Evolutionary conservation across 2,113 vertebrate species (phyloP), one percentile per base, ranked within the genome.

Genomic region (Lampris incognitus): DNA sequence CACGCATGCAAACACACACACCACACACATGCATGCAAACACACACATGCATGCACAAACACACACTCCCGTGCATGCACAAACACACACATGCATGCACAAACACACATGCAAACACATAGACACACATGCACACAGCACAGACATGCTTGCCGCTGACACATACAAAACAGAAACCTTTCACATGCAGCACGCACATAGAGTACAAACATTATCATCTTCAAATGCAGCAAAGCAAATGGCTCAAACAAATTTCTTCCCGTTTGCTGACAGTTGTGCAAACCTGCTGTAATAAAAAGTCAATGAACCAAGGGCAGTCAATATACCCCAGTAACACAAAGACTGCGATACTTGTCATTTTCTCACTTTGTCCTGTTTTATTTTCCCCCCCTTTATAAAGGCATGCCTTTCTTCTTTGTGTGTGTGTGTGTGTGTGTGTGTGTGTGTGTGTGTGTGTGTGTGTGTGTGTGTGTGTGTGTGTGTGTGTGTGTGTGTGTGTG

Each of bases 201-300:
- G 71, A 91, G 82, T 70, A 83, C 86, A 92, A 89, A 94, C 94
- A 94, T 87, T 76, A 90, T 92, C 86, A 89, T 91, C 92, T 94
- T 91, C 84, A 91, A 92, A 91, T 91, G 86, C 89, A 89, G 87
- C 84, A 82, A 87, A 92, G 90, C 88, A 92, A 94, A 93, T 86
- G 91, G 86, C 92, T 92, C 91, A 93, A 91, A 90, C 87, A 92
- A 91, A 94, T 85, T 85, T 92, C 88, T 92, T 81, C 72, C 55
- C 90, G 90, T 94, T 93, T 93, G 90, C 92, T 92, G 93, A 91
- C 86, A 90, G 88, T 93, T 90, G 87, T 94, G 92, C 92, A 92
- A 24, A 95, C 94, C 94, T 95, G 89, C 90, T 95, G 94, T 96
- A 96, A 97, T 95, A 95, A 96, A 97, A 96, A 96, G 94, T 96